Base-by-base conservation (phyloP, 2,113 vertebrate genomes). In the Ictalurus furcatus region DNA sequence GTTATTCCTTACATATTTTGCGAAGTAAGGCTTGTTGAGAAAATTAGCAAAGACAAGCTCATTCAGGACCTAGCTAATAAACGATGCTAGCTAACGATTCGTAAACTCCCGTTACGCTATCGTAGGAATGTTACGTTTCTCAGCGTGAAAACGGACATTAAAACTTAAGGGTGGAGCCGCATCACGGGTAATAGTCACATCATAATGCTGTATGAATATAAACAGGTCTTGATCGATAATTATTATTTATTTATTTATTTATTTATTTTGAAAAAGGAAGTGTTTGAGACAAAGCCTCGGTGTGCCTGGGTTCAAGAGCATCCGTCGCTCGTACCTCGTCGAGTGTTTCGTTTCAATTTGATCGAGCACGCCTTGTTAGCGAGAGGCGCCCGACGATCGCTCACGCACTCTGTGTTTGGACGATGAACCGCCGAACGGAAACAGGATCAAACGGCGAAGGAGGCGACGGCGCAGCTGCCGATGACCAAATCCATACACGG, bases 361-460 rank as follows among this genome's bases (percentile, higher is more conserved):
- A 79, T n/a, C 1, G 4, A 6, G 40, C 16, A n/a, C 28, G 25
- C 17, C 3, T 85, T 17, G 19, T 7, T n/a, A 63, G 40, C 13
- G 37, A 54, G 12, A 44, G 23, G 44, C 76, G 0, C 37, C 11
- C 13, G 14, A 52, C 21, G 40, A 48, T n/a, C 59, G 34, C 61
- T 81, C 65, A 16, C 25, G 78, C 81, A 40, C 71, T 71, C 1
- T 44, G 54, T 80, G 84, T 81, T 87, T 87, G 61, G 37, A 17
- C 19, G n/a, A 28, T 73, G 30, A 81, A 65, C 63, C 12, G 80
- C 69, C 63, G 78, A 73, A 28, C 44, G 52, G 80, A 63, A 30
- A 16, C 40, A 71, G 61, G 76, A 89, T 88, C 81, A 88, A 90
- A 90, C 67, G 48, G 59, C 61, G 13, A 23, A n/a, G 30, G 13